phyloP scores from a whole-genome alignment of 2,797 vertebrate genomes.

The Macropodus opercularis region DNA sequence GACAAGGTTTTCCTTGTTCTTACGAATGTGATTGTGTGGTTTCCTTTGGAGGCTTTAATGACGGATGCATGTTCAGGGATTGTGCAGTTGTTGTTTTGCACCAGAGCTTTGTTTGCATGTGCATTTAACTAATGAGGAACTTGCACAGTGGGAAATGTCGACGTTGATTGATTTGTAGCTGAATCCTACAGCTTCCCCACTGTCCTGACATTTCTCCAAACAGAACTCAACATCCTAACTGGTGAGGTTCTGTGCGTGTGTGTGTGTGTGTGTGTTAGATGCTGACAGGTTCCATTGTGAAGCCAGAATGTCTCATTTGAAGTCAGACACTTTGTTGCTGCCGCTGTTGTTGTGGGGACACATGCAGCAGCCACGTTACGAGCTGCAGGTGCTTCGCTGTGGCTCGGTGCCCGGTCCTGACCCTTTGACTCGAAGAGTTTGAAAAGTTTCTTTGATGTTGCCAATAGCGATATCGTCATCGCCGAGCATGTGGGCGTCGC shows the following conservation, averaged over 20 bases:
- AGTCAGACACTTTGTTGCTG: slow-evolving; percentile 7
- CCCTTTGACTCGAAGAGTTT: slow-evolving; percentile 32
- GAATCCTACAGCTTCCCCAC: slow-evolving; percentile 10
- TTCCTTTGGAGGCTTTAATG: no score
- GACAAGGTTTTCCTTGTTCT: no score
- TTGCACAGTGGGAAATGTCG: slow-evolving; percentile 1
- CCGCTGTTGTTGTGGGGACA: neutral
- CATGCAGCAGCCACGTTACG: neutral
- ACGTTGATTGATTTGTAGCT: neutral
- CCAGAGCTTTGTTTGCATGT: neutral
- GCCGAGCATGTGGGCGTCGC: slow-evolving; percentile 40
- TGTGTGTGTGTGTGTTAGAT: slow-evolving; percentile 12
- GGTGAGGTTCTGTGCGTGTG: slow-evolving; percentile 6
- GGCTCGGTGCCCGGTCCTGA: slow-evolving; percentile 27
- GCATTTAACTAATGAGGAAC: neutral
- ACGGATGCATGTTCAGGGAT: no score
- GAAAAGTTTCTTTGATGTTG: slow-evolving; percentile 37
- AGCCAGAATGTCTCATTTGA: slow-evolving; percentile 28
- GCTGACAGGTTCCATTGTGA: slow-evolving; percentile 8
- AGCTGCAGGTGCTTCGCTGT: slow-evolving; percentile 35
- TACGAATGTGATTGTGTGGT: no score
- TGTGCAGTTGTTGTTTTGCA: neutral
- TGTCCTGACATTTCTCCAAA: slow-evolving; percentile 19
- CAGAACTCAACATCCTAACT: neutral
- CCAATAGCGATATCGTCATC: slow-evolving; percentile 27